Conservation (phyloP, 2,888 invertebrate genomes). For the Rhopalosiphum nymphaeae region DNA sequence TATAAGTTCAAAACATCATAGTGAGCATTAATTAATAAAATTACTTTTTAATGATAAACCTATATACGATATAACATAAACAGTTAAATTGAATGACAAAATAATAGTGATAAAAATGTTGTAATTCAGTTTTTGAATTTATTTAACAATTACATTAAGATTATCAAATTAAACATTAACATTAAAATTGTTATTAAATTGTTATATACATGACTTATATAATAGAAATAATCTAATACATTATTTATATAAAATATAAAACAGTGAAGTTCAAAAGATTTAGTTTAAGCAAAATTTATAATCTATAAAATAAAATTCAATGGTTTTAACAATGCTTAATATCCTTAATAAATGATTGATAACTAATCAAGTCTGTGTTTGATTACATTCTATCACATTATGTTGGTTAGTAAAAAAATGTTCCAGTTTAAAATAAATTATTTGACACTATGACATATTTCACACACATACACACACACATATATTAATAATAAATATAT, state of each 20-base stretch:
- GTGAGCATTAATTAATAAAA: not conserved
- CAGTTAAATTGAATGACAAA: not conserved
- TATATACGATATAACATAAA: not conserved
- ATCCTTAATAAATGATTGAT: slow-evolving; percentile 34
- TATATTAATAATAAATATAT: not conserved
- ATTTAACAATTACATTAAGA: slow-evolving; percentile 29
- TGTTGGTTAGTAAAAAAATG: slow-evolving; percentile 37
- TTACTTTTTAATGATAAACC: not conserved
- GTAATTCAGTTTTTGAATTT: slow-evolving; percentile 7
- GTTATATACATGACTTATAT: slow-evolving; percentile 12
- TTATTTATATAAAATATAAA: slow-evolving; percentile 28
- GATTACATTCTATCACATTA: slow-evolving; percentile 60
- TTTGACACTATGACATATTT: slow-evolving; percentile 40
- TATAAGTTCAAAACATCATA: not conserved
- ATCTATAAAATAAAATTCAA: slow-evolving; percentile 25
- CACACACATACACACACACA: not conserved
- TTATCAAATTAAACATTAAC: slow-evolving; percentile 13
- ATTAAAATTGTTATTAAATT: slow-evolving; percentile 30
- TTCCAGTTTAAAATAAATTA: slow-evolving; percentile 25
- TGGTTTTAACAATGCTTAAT: slow-evolving; percentile 13
- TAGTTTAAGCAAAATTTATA: slow-evolving; percentile 11
- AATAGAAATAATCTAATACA: slow-evolving; percentile 38
- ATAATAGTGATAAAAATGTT: not conserved
- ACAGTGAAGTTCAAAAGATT: slow-evolving; percentile 5
- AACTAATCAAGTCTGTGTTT: slow-evolving; percentile 53